Evolutionary conservation across 2,113 vertebrate species (phyloP).

Genomic region (Sinocyclocheilus maitianheensis): DNA sequence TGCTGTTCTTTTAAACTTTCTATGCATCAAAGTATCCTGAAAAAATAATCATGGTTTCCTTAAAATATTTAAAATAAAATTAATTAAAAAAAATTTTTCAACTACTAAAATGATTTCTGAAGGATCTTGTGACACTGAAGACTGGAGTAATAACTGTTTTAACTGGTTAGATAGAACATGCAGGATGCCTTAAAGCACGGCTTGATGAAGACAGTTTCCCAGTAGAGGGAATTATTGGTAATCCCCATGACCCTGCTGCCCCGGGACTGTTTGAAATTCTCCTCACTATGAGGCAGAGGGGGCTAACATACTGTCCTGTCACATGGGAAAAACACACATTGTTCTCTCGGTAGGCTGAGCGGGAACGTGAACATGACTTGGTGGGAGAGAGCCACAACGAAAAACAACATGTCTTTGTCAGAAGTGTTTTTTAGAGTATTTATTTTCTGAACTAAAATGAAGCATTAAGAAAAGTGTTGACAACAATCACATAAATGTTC

Average conservation of each 20-base stretch:
- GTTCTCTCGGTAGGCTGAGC: constrained; percentile 48
- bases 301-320: constrained; percentile 47
- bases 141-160: not conserved
- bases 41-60: not conserved
- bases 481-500: not conserved
- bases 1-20: no score
- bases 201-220: not conserved
- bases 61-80: no score
- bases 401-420: constrained; percentile 29
- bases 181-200: not conserved
- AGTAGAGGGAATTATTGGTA: constrained; percentile 12
- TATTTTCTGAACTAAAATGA: not conserved
- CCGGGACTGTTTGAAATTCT: constrained; percentile 62
- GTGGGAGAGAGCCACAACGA: constrained; percentile 4
- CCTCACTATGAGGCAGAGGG: constrained; percentile 49
- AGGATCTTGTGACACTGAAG: not conserved
- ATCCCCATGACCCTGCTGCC: constrained; percentile 39
- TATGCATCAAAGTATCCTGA: not conserved
- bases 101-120: not conserved
- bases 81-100: not conserved
- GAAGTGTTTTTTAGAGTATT: not conserved
- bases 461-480: no score
- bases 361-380: not conserved
- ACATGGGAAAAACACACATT: constrained; percentile 56
- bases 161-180: not conserved